Conservation (phyloP, 1,140 invertebrate genomes). For the Pseudomyrmex sp. region DNA sequence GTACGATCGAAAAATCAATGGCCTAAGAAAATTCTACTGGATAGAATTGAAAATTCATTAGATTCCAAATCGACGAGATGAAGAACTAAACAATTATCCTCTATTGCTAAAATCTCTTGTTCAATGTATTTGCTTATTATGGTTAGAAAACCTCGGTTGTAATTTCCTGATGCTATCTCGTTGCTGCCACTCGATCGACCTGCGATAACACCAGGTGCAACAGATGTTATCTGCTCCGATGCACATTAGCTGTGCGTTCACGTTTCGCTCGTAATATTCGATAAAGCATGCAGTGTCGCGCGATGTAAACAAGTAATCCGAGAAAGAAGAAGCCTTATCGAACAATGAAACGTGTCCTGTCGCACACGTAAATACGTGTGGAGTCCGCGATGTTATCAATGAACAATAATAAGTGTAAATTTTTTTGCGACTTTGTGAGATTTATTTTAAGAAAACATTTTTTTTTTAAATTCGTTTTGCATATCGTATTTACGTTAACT, state of each 20-base stretch:
- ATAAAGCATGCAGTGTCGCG: slow-evolving; percentile 7
- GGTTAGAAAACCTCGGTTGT: neutral
- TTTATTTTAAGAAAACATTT: too few relatives aligned
- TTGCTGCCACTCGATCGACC: neutral
- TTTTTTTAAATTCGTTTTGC: too few relatives aligned
- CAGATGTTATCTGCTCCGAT: slow-evolving; percentile 26
- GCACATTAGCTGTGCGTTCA: neutral
- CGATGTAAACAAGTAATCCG: neutral
- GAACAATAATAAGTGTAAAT: neutral
- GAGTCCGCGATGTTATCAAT: neutral
- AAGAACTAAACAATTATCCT: neutral
- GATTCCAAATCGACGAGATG: too few relatives aligned
- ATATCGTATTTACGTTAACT: neutral
- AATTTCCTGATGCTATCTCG: slow-evolving; percentile 2
- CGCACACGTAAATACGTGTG: neutral
- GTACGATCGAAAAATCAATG: too few relatives aligned
- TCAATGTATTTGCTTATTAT: neutral
- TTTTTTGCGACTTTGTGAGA: too few relatives aligned
- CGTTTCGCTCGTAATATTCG: neutral
- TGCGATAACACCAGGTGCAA: slow-evolving; percentile 24
- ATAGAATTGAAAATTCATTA: too few relatives aligned
- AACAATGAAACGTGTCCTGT: slow-evolving; percentile 9
- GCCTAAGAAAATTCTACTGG: too few relatives aligned
- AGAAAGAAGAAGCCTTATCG: slow-evolving; percentile 15
- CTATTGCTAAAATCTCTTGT: neutral